Conservation (phyloP, 2,888 invertebrate species). For the Rugalucina vietnamica region DNA sequence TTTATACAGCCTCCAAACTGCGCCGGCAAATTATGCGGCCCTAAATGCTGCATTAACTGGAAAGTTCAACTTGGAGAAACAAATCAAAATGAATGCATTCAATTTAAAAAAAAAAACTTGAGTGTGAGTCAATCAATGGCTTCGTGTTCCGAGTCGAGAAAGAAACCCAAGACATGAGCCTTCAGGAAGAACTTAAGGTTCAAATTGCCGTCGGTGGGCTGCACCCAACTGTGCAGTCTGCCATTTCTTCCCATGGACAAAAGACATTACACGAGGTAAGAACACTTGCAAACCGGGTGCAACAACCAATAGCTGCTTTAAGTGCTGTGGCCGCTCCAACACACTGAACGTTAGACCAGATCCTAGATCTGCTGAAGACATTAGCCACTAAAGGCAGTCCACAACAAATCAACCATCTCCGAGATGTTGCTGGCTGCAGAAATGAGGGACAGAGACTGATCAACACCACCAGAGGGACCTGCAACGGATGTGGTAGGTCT, state of each 20-base stretch:
- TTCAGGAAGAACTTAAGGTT: neutral
- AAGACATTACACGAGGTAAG: neutral
- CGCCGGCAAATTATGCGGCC: neutral
- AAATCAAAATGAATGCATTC: neutral
- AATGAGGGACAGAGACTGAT: neutral
- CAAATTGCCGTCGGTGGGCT: neutral
- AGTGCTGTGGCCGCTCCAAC: neutral
- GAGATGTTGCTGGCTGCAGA: neutral
- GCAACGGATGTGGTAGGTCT: neutral
- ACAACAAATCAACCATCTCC: neutral
- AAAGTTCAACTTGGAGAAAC: neutral
- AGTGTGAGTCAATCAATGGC: neutral
- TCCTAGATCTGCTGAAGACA: neutral
- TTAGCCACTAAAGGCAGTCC: neutral
- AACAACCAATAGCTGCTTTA: neutral
- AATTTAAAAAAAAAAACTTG: neutral
- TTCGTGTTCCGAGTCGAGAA: neutral
- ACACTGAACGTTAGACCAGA: neutral
- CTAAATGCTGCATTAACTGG: neutral
- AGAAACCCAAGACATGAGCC: neutral
- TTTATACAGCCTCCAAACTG: neutral
- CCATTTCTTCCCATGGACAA: neutral
- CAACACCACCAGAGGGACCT: neutral
- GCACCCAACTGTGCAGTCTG: neutral
- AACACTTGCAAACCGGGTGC: neutral